These are phyloP conservation scores for Manis crassicaudata DNA, from an alignment of 2,797 vertebrate species.

Conservation along the genomic window DNA sequence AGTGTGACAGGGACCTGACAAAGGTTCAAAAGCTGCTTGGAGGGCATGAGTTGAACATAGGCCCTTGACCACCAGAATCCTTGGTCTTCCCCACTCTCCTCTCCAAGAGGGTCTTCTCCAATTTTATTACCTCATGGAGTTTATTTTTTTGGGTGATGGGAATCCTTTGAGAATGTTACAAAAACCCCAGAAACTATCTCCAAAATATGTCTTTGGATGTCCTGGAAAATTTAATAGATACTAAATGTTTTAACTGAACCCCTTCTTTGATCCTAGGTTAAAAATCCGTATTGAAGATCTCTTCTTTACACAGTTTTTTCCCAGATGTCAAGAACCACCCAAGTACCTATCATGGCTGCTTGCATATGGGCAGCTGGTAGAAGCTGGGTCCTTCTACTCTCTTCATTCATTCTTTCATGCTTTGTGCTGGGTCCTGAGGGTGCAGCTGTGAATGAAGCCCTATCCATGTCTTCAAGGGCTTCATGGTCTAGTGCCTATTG, in stretches of 20 bases:
- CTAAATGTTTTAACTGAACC: background rate
- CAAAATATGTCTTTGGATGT: background rate
- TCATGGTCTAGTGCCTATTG: conserved; percentile 15
- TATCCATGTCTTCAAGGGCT: background rate
- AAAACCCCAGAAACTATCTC: background rate
- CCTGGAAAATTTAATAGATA: conserved; percentile 42
- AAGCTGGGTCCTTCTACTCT: conserved; percentile 23
- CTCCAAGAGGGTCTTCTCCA: background rate
- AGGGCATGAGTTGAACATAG: background rate
- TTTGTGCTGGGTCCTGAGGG: background rate
- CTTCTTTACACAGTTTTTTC: background rate
- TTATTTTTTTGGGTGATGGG: background rate
- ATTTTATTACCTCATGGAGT: conserved; percentile 1
- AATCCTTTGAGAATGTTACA: conserved; percentile 40
- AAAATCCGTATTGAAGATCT: background rate
- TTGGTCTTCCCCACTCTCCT: background rate
- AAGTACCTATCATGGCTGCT: background rate
- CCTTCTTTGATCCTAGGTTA: conserved; percentile 18
- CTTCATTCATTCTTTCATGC: conserved; percentile 33
- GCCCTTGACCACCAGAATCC: background rate
- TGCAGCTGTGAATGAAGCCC: conserved; percentile 49
- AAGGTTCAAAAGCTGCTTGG: background rate
- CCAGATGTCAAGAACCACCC: background rate
- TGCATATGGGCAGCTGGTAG: background rate
- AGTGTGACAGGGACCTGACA: background rate